Conservation (phyloP, 2,888 invertebrate species). For the Slavum lentiscoides region DNA sequence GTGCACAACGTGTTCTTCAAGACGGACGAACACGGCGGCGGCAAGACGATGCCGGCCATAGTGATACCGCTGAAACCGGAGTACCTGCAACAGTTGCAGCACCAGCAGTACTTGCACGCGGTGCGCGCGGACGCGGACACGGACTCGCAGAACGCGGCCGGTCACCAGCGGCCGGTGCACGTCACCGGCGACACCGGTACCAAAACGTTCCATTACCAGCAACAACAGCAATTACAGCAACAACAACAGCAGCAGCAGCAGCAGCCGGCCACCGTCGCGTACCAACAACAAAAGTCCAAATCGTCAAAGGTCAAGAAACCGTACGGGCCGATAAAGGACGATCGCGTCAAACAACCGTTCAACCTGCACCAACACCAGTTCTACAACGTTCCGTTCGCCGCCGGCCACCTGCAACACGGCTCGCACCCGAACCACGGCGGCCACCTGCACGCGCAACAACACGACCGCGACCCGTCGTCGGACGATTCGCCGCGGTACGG, state of each 20-base stretch:
- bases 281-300: slow-evolving; percentile 27
- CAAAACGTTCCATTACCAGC: slow-evolving; percentile 25
- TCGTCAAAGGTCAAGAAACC: slow-evolving; percentile 30
- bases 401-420: not conserved
- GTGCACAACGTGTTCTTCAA: slow-evolving; percentile 51
- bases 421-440: slow-evolving; percentile 14
- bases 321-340: slow-evolving; percentile 31
- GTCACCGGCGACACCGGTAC: not conserved
- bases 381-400: not conserved
- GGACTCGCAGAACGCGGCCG: slow-evolving; percentile 36
- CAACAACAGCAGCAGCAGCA: not conserved
- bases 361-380: slow-evolving; percentile 35
- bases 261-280: not conserved
- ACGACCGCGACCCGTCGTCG: not conserved
- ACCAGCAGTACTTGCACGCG: not conserved
- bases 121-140: not conserved
- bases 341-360: slow-evolving; percentile 44
- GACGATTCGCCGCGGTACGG: slow-evolving; percentile 32
- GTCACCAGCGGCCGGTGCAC: slow-evolving; percentile 16
- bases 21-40: slow-evolving; percentile 47
- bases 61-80: slow-evolving; percentile 47
- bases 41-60: slow-evolving; percentile 49
- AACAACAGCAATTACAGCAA: slow-evolving; percentile 1
- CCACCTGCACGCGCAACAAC: slow-evolving; percentile 8
- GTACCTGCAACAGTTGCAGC: slow-evolving; percentile 41